Evolutionary conservation across 2,113 vertebrate genomes (phyloP).

Genomic region (Empidonax traillii): DNA sequence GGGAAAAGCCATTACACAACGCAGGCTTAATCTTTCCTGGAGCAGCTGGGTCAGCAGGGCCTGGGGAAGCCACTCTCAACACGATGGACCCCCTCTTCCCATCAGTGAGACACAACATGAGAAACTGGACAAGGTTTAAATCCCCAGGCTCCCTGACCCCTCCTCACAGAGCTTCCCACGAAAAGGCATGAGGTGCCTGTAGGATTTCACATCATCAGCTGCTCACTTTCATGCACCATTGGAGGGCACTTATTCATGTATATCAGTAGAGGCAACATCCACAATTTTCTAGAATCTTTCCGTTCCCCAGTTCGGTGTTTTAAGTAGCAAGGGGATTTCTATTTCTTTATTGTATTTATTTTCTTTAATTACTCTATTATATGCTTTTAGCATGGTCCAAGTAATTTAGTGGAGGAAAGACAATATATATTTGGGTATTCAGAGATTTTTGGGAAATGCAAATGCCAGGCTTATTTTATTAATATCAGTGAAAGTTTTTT

Average conservation of each 20-base stretch:
- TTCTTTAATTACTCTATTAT: neutral
- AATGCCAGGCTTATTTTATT: neutral
- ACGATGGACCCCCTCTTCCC: neutral
- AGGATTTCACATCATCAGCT: neutral
- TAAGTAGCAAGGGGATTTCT: neutral
- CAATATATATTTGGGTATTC: neutral
- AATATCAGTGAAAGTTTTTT: neutral
- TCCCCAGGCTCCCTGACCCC: neutral
- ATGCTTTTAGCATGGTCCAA: neutral
- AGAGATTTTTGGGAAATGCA: neutral
- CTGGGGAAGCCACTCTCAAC: neutral
- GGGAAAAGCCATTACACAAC: neutral
- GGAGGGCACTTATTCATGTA: neutral
- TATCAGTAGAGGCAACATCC: neutral
- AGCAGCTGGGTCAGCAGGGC: neutral
- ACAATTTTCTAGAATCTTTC: neutral
- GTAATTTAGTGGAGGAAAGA: neutral
- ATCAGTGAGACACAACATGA: rapidly evolving
- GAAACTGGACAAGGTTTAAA: neutral
- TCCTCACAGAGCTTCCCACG: neutral
- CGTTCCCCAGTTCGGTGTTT: neutral
- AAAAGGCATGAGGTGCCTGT: neutral
- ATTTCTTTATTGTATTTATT: neutral
- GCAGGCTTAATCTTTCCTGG: neutral
- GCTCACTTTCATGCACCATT: neutral